Evolutionary conservation across 1,140 invertebrate species (phyloP).

Genomic region (Sitophilus oryzae): DNA sequence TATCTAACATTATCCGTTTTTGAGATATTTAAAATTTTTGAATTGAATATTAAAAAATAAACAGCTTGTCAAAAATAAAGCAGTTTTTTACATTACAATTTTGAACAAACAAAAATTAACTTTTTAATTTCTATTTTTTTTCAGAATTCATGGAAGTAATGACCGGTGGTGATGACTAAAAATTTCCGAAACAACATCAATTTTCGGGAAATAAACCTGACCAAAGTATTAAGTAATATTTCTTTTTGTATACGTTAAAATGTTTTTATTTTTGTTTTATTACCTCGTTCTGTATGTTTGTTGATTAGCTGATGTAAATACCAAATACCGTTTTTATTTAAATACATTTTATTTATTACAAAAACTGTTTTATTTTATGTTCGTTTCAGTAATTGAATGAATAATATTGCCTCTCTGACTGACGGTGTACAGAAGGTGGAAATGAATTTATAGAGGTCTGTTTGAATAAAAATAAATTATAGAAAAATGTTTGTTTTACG

Average conservation of each 20-base stretch:
- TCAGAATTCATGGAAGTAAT: slow-evolving; percentile 32
- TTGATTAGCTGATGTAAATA: background rate
- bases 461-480: too few species aligned
- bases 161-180: slow-evolving; percentile 31
- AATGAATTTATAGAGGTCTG: too few species aligned
- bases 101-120: background rate
- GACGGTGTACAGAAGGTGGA: too few species aligned
- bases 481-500: too few species aligned
- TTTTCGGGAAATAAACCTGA: slow-evolving; percentile 9
- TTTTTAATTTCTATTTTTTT: slow-evolving; percentile 8
- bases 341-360: background rate
- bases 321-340: background rate
- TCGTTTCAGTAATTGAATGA: too few species aligned
- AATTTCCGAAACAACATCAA: background rate
- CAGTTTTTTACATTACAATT: background rate
- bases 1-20: too few species aligned
- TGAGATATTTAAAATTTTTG: too few species aligned
- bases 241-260: background rate
- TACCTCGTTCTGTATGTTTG: too few species aligned
- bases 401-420: too few species aligned
- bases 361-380: too few species aligned
- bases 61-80: too few species aligned
- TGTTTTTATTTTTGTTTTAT: background rate
- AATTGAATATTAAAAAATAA: too few species aligned
- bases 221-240: slow-evolving; percentile 17